Base-by-base conservation (phyloP, 1,140 invertebrate species). In the Cydia strobilella region DNA sequence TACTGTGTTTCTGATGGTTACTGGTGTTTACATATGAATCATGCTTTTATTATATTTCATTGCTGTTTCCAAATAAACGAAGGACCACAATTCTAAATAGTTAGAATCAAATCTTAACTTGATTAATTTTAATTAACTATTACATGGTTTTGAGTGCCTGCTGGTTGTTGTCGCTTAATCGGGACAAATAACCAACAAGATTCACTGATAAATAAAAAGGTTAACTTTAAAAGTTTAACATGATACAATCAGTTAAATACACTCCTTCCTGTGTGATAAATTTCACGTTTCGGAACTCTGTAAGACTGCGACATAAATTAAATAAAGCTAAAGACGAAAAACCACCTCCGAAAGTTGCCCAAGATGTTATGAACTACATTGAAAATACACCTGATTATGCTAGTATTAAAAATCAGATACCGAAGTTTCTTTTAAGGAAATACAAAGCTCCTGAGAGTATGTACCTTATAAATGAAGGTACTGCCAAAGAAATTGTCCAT, bases 401-500 rank as follows among this genome's bases (percentile, higher is more conserved):
- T 25, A 69, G 82, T 48, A 78, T 92, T 20, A 79, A 83, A 74
- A 79, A 88, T 12, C 79, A 80, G 72, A 73, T 92, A 66, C 90
- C 90, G 13, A 88, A 83, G 74, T 63, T 48, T 74, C 78, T 92
- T n/a, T 74, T 91, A 35, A 86, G 81, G 73, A 92, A 91, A 80
- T 92, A 90, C 77, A 90, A 89, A 77, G 74, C 88, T 7, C 90
- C 90, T 48, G 90, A 91, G 75, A 90, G 82, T 73, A 90, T 92
- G 89, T 92, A 92, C 75, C 80, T 92, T 75, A 92, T 92, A 66
- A 90, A 92, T 76, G 80, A 79, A 39, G 84, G 90, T 42, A 90
- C 93, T 15, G 94, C 94, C 9, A 85, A 88, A 65, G 77, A 83
- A 74, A 94, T 94, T 71, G 80, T 79, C 51, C 72, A 82, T 76